phyloP scores from a whole-genome alignment of 1,140 invertebrate species.

The Whitmania pigra region DNA sequence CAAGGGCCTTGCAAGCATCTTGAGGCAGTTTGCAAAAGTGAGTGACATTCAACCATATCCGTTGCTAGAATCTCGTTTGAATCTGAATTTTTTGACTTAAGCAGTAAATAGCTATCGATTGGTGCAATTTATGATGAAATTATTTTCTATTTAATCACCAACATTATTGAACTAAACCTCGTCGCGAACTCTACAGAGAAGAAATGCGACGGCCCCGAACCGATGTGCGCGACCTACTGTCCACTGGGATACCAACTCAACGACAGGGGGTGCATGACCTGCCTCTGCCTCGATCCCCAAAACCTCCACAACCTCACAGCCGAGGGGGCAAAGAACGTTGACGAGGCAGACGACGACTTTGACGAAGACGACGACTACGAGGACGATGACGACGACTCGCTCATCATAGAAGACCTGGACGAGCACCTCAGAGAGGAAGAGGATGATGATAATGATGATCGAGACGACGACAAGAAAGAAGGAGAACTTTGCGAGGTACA shows the following conservation, averaged over 20 bases:
- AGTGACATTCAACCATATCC: background rate
- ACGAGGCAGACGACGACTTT: background rate
- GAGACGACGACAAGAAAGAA: background rate
- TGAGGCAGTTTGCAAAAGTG: background rate
- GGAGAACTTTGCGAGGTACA: background rate
- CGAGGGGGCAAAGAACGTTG: background rate
- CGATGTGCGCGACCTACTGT: constrained; percentile 19
- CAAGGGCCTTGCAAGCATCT: background rate
- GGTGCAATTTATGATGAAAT: background rate
- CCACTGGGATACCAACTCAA: constrained; percentile 12
- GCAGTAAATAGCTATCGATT: too few relatives aligned
- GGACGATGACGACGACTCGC: background rate
- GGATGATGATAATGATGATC: background rate
- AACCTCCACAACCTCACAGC: background rate
- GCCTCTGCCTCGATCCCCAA: background rate
- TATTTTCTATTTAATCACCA: background rate
- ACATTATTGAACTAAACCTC: background rate
- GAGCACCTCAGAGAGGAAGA: too few relatives aligned
- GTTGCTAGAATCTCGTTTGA: background rate
- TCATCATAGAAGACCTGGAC: too few relatives aligned
- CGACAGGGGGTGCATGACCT: constrained; percentile 17
- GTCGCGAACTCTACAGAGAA: background rate
- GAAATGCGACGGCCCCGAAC: constrained; percentile 7
- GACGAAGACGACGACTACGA: background rate
- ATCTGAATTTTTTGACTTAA: background rate